phyloP scores from a whole-genome alignment of 2,797 vertebrate genomes.

The Chaenodraco wilsoni region DNA sequence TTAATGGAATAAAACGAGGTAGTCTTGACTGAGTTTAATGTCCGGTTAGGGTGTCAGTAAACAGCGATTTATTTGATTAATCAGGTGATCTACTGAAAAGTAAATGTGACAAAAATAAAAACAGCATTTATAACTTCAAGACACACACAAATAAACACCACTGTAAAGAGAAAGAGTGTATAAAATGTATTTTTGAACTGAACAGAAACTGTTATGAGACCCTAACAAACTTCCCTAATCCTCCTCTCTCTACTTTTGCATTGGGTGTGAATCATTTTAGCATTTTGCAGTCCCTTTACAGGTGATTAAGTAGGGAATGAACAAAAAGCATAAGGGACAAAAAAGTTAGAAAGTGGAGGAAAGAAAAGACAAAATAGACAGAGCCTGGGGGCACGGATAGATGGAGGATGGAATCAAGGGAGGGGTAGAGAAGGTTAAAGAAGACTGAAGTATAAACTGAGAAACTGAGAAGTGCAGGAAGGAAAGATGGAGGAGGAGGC shows the following conservation, averaged over 20 bases:
- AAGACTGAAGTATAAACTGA: slow-evolving; percentile 22
- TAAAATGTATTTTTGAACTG: slow-evolving; percentile 18
- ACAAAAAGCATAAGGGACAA: slow-evolving; percentile 13
- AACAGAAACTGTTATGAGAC: slow-evolving; percentile 2
- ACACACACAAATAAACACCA: slow-evolving; percentile 29
- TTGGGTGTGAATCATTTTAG: slow-evolving; percentile 39
- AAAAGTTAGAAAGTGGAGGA: slow-evolving; percentile 23
- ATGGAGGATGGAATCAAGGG: slow-evolving; percentile 37
- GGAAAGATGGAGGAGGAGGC: slow-evolving; percentile 18
- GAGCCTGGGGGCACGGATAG: slow-evolving; percentile 26
- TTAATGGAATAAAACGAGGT: slow-evolving; percentile 62
- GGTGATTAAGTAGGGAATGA: slow-evolving; percentile 30
- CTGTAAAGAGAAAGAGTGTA: background rate
- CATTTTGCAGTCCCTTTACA: slow-evolving; percentile 44
- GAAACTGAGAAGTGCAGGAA: slow-evolving; percentile 10
- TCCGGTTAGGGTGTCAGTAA: slow-evolving; percentile 69
- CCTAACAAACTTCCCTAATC: slow-evolving; percentile 15
- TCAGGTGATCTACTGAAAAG: slow-evolving; percentile 68
- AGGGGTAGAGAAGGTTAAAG: slow-evolving; percentile 46
- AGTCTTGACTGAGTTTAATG: slow-evolving; percentile 64
- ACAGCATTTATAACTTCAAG: slow-evolving; percentile 33
- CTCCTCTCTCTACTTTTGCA: slow-evolving; percentile 10
- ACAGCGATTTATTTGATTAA: slow-evolving; percentile 72
- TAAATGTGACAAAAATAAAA: slow-evolving; percentile 40
- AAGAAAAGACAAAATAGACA: slow-evolving; percentile 24